These are phyloP conservation scores for Geotrupes spiniger DNA, from an alignment of 2,888 invertebrate species.

Conservation along the genomic window DNA sequence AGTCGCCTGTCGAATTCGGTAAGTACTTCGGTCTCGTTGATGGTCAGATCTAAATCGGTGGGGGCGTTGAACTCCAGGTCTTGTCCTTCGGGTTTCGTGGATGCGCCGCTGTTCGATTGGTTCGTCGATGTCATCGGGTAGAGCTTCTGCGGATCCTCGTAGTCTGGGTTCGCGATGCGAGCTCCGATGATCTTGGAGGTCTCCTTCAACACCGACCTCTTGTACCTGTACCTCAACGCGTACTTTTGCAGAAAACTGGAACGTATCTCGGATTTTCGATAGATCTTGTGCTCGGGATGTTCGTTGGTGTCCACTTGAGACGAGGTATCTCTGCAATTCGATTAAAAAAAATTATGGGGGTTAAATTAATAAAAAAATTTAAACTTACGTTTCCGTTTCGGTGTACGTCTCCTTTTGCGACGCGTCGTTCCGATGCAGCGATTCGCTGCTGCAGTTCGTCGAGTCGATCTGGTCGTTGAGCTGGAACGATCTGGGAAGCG, in stretches of 20 bases:
- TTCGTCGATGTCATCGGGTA: slow-evolving; percentile 39
- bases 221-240: slow-evolving; percentile 44
- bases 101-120: slow-evolving; percentile 30
- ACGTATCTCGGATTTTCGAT: slow-evolving; percentile 62
- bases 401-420: slow-evolving; percentile 33
- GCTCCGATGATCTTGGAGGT: slow-evolving; percentile 82
- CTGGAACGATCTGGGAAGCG: slow-evolving; percentile 76
- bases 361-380: background rate
- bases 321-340: slow-evolving; percentile 13
- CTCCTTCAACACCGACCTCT: slow-evolving; percentile 66
- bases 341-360: background rate
- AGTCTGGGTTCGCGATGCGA: slow-evolving; percentile 83
- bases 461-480: slow-evolving; percentile 55
- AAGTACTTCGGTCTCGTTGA: slow-evolving; percentile 47
- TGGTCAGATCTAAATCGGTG: slow-evolving; percentile 41
- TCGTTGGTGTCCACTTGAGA: slow-evolving; percentile 39
- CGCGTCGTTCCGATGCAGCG: slow-evolving; percentile 30
- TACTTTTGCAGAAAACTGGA: slow-evolving; percentile 59
- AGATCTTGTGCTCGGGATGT: slow-evolving; percentile 80
- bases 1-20: slow-evolving; percentile 43
- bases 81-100: slow-evolving; percentile 28
- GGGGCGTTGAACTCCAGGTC: slow-evolving; percentile 58
- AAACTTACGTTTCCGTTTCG: slow-evolving; percentile 9
- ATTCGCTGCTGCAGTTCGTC: slow-evolving; percentile 44
- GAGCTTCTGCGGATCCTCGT: slow-evolving; percentile 76